Evolutionary conservation across 2,113 vertebrate species (phyloP), one percentile per base, ranked within the genome.

Genomic region (Nerophis ophidion): DNA sequence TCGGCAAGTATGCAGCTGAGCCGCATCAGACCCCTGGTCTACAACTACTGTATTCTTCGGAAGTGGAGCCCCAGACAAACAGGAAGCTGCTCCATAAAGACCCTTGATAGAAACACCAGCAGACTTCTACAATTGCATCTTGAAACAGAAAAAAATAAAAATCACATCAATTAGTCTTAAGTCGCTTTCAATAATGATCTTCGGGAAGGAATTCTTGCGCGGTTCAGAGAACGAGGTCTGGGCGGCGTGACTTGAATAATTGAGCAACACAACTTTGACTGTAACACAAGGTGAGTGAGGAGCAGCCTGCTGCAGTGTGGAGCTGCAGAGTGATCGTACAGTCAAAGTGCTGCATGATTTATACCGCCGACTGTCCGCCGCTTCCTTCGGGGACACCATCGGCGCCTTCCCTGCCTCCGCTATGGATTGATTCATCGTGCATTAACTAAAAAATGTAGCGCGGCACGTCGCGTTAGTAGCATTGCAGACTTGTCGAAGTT

Each of bases 181-280:
- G 33, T 33, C 51, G 35, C 51, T 53, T 53, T 13, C 35, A 53
- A 36, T 34, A 36, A 34, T 51, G 33, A 53, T 35, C 51, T 36
- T 36, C 40, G 6, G 33, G 51, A 53, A 53, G 33, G 15, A 53
- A 53, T 53, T 53, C 51, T 26, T 35, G 6, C 19, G 11, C 26
- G 26, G 26, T 53, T 53, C 51, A 13, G 35, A 53, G 51, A 53
- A 53, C 14, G 13, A 7, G 14, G 33, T 33, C 51, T 53, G 26
- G 14, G 33, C 11, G 14, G 13, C 33, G 33, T 53, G 51, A 53
- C 35, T 53, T 53, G 51, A 53, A 53, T 53, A 53, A 53, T 53
- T 53, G 33, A 53, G 40, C 40, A 44, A 44, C 40, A 44, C 40
- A 44, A 44, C 40, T 44, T 44, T 44, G 10, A 44, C 40, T 44